Percentiles rank a stretch among this genome's conserved stretches.
Evolutionary conservation across 2,797 vertebrate species (phyloP).

Genomic region (Lepilemur ruficaudatus): DNA sequence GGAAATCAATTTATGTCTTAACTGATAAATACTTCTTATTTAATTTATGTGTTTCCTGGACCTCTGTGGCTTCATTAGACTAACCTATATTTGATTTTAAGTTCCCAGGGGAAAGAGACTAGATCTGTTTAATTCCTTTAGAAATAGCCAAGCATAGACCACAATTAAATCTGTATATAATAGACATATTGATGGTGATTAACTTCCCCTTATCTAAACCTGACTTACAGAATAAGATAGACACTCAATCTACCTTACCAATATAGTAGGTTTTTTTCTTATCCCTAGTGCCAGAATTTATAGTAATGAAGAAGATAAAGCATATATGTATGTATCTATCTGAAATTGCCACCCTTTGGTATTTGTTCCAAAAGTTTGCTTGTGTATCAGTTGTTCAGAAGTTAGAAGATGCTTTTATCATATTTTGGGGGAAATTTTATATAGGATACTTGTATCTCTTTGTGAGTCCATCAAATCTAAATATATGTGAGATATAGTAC

Average conservation of each 20-base stretch:
- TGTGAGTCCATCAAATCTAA: neutral
- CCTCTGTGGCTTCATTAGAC: neutral
- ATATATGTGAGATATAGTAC: neutral
- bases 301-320: neutral
- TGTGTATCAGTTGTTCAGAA: neutral
- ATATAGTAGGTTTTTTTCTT: slow-evolving; percentile 11
- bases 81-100: slow-evolving; percentile 49
- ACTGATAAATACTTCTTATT: slow-evolving; percentile 10
- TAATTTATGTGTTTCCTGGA: slow-evolving; percentile 7
- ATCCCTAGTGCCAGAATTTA: neutral
- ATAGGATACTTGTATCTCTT: neutral
- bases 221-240: slow-evolving; percentile 7
- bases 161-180: slow-evolving; percentile 28
- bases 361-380: slow-evolving; percentile 18
- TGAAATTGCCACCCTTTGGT: neutral
- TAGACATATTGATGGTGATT: slow-evolving; percentile 20
- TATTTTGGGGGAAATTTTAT: neutral
- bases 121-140: slow-evolving; percentile 41
- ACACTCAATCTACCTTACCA: slow-evolving; percentile 1
- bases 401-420: neutral
- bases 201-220: neutral
- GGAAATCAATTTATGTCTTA: slow-evolving; percentile 39
- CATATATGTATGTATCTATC: neutral
- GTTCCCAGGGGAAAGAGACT: neutral
- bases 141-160: neutral